These are phyloP conservation scores for Gopherus flavomarginatus DNA, from an alignment of 2,113 vertebrate species.

Conservation along the genomic window DNA sequence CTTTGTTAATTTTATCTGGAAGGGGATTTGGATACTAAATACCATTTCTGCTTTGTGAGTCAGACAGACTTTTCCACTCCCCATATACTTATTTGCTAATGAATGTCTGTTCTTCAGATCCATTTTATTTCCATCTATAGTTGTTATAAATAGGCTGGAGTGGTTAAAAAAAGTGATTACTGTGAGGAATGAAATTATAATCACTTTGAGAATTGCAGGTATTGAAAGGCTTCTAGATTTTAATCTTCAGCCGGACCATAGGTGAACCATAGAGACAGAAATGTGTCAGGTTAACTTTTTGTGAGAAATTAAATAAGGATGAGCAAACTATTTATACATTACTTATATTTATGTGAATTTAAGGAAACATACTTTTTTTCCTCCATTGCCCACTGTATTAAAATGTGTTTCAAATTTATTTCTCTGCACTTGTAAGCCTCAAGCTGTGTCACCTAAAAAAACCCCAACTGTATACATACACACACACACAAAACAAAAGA, in stretches of 20 bases:
- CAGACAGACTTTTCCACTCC: slow-evolving; percentile 75
- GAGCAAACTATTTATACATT: background rate
- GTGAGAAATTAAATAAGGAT: background rate
- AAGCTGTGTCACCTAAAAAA: background rate
- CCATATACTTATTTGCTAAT: slow-evolving; percentile 69
- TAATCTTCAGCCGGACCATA: slow-evolving; percentile 42
- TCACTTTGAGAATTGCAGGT: slow-evolving; percentile 65
- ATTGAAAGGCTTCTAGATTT: slow-evolving; percentile 51
- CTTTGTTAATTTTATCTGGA: slow-evolving; percentile 83
- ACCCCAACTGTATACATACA: background rate
- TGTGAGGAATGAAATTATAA: slow-evolving; percentile 74
- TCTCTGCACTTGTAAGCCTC: background rate
- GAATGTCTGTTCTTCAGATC: slow-evolving; percentile 67
- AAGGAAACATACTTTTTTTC: background rate
- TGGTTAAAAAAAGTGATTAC: slow-evolving; percentile 66
- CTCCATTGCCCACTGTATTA: background rate
- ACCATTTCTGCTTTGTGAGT: slow-evolving; percentile 72
- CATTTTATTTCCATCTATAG: slow-evolving; percentile 66
- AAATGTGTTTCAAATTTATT: background rate
- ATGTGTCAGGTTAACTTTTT: slow-evolving; percentile 17
- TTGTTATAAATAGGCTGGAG: slow-evolving; percentile 71
- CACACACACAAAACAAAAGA: background rate
- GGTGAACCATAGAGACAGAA: slow-evolving; percentile 31
- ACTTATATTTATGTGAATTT: background rate
- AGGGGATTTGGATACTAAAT: slow-evolving; percentile 79